These are phyloP conservation scores for Caiman crocodilus DNA, from an alignment of 2,797 vertebrate species.

Conservation along the genomic window DNA sequence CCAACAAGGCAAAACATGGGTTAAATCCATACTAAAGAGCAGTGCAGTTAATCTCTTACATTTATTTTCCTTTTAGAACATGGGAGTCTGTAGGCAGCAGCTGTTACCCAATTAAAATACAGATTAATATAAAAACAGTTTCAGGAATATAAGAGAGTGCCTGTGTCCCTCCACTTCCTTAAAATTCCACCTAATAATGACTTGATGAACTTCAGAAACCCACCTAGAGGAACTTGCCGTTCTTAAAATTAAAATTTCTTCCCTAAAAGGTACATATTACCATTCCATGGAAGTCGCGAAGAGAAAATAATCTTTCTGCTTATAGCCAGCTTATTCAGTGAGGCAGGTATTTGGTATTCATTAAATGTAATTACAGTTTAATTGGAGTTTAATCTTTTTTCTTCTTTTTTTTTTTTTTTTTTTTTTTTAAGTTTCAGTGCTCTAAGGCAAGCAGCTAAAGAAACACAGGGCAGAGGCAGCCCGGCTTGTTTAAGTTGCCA, in stretches of 20 bases:
- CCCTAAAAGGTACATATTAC: slow-evolving; percentile 84
- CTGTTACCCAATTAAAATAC: slow-evolving; percentile 82
- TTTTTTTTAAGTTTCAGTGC: slow-evolving; percentile 31
- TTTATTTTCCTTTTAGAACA: slow-evolving; percentile 75
- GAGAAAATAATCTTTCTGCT: slow-evolving; percentile 82
- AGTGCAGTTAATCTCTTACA: slow-evolving; percentile 67
- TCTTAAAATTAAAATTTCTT: slow-evolving; percentile 85
- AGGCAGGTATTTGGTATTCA: slow-evolving; percentile 85
- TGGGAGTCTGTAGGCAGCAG: slow-evolving; percentile 78
- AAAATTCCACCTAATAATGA: slow-evolving; percentile 81
- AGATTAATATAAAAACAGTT: slow-evolving; percentile 82
- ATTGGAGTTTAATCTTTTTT: slow-evolving; percentile 83
- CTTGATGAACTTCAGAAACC: slow-evolving; percentile 84
- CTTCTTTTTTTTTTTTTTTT: slow-evolving; percentile 4
- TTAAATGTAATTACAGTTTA: slow-evolving; percentile 85
- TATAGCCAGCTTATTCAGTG: slow-evolving; percentile 77
- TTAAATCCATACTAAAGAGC: slow-evolving; percentile 64
- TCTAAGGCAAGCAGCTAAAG: slow-evolving; percentile 47
- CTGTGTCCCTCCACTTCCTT: slow-evolving; percentile 77
- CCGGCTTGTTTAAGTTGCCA: slow-evolving; percentile 4
- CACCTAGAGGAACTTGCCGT: slow-evolving; percentile 79
- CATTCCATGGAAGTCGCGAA: slow-evolving; percentile 78
- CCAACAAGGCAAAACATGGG: slow-evolving; percentile 57
- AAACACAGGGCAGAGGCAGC: slow-evolving; percentile 25
- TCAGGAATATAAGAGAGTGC: slow-evolving; percentile 78